A percentile compares a stretch with the other conserved stretches of the same genome.
These are phyloP conservation scores for Melierax canorus DNA, from an alignment of 2,113 vertebrate genomes.

Conservation along the genomic window DNA sequence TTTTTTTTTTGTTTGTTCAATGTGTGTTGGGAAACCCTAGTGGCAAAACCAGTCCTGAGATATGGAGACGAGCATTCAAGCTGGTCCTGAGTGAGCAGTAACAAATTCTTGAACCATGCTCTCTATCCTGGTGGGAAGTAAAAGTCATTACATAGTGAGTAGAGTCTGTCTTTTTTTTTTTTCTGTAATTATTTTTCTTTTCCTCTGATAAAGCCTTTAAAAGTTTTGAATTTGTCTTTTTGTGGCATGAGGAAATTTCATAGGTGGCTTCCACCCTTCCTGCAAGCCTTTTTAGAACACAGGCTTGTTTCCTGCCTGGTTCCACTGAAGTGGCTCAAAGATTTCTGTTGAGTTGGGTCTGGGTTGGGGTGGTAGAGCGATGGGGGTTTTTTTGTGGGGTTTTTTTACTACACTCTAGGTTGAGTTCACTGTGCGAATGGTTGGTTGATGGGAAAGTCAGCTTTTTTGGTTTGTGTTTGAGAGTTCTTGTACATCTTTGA, in stretches of 20 bases:
- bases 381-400: accelerated
- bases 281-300: not conserved
- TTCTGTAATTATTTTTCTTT: not conserved
- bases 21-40: not conserved
- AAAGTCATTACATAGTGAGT: not conserved
- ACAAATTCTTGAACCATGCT: not conserved
- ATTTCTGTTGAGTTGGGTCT: not conserved
- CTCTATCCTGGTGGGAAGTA: not conserved
- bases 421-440: not conserved
- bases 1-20: not conserved
- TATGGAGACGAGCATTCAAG: not conserved
- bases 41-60: not conserved
- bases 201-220: not conserved
- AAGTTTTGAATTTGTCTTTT: not conserved
- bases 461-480: not conserved
- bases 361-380: not conserved
- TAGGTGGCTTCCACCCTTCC: not conserved
- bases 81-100: not conserved
- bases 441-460: not conserved
- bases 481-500: not conserved
- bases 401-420: not conserved
- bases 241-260: not conserved
- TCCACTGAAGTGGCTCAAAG: not conserved
- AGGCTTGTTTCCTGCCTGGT: not conserved
- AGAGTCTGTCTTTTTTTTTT: not conserved